Evolutionary conservation across 1,140 invertebrate genomes (phyloP), one percentile per base, ranked within the genome.

Genomic region (Ladona fulva): DNA sequence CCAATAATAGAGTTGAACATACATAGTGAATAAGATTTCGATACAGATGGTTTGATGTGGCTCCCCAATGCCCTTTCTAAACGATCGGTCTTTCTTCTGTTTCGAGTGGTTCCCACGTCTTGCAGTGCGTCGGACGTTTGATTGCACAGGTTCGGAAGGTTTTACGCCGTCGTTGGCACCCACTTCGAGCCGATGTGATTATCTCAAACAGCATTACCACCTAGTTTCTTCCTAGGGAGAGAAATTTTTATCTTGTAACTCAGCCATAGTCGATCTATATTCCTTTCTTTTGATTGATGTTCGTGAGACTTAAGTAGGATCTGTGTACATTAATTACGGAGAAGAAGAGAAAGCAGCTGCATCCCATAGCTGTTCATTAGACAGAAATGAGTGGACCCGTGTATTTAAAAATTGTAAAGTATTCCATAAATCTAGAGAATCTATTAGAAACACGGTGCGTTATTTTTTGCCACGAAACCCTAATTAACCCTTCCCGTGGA

Each of bases 351-450:
- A 66, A 66, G 52, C 52, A 66, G 52, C 52, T 66, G 52, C 12
- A 66, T 66, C 52, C 52, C n/a, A 37, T 37, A 37, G 29, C 29
- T 66, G n/a, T 66, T 22, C 52, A 66, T 66, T 66, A 66, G 52
- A 22, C 52, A 66, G 52, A 66, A 66, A 66, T 66, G 52, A 66
- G 52, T 66, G 52, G 52, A 66, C 52, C 52, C 14, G 52, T 66
- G 52, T 66, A 66, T 66, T 66, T 66, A 66, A 66, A 66, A 16
- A 66, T 66, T 66, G 52, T 66, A 66, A 66, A 66, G 52, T 66
- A 66, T 66, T 66, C 52, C n/a, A 66, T 66, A 66, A 66, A 66
- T 66, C 52, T 66, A 66, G 52, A 66, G n/a, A 66, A 66, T 66
- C 52, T 66, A 66, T 66, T 66, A 66, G 52, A 66, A 66, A 66